phyloP scores from a whole-genome alignment of 2,888 invertebrate genomes.

The Cyrtodaria siliqua region DNA sequence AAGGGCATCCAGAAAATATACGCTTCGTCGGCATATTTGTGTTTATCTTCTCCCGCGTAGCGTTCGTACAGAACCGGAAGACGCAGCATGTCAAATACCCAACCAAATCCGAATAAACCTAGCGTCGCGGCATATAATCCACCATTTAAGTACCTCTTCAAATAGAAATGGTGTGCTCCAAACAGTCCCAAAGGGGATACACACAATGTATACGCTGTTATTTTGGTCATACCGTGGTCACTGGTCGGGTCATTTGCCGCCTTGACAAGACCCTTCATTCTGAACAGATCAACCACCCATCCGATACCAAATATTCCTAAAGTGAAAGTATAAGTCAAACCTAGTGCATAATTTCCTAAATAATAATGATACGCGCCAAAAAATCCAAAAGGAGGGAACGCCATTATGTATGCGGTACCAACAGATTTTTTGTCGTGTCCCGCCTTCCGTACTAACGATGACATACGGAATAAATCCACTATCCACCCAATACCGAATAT shows the following conservation, averaged over 20 bases:
- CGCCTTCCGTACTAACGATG: slow-evolving; percentile 45
- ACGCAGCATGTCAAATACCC: slow-evolving; percentile 59
- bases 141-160: slow-evolving; percentile 57
- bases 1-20: slow-evolving; percentile 65
- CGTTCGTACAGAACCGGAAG: slow-evolving; percentile 60
- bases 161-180: slow-evolving; percentile 60
- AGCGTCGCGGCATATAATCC: slow-evolving; percentile 53
- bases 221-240: slow-evolving; percentile 60
- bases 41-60: slow-evolving; percentile 62
- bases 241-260: slow-evolving; percentile 58
- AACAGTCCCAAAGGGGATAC: slow-evolving; percentile 58
- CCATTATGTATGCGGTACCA: slow-evolving; percentile 56
- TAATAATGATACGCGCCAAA: slow-evolving; percentile 63
- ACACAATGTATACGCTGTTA: slow-evolving; percentile 59
- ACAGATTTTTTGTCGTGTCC: slow-evolving; percentile 57
- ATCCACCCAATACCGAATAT: slow-evolving; percentile 66
- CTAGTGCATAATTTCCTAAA: slow-evolving; percentile 56
- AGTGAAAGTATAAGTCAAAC: slow-evolving; percentile 56
- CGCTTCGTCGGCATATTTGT: slow-evolving; percentile 66
- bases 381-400: slow-evolving; percentile 60
- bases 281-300: slow-evolving; percentile 56
- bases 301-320: slow-evolving; percentile 60
- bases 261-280: slow-evolving; percentile 59
- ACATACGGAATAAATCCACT: slow-evolving; percentile 59
- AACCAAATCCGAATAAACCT: slow-evolving; percentile 60